Base-by-base conservation (phyloP, 1,140 invertebrate genomes). In the Drosophila littoralis region DNA sequence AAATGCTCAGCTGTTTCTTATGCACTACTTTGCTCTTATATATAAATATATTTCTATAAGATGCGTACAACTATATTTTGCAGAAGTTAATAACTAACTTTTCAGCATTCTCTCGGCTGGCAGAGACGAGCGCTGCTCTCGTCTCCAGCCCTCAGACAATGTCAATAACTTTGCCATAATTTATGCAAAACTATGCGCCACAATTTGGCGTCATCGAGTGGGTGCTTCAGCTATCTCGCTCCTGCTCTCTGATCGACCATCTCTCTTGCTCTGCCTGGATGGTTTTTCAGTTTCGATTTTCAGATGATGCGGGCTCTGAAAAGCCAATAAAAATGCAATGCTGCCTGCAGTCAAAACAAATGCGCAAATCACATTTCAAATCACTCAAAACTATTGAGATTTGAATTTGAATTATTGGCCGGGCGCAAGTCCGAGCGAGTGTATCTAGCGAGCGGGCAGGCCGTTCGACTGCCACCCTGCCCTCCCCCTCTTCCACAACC, bases 401-500 rank as follows among this genome's bases (percentile, higher is more conserved):
- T 84, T 75, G 77, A 79, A 89, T 84, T 89, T 89, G 84, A 89
- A 89, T 90, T 89, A 89, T 89, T 88, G 74, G 80, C 79, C 67
- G 57, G 67, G 70, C 73, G 45, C 22, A 36, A 61, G 57, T 59
- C 42, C 13, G n/a, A 57, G 13, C 7, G 42, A 52, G 48, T 52
- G 13, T 40, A 38, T 54, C 61, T 35, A 15, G 12, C 12, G n/a
- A 42, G 12, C 7, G 7, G 6, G 22, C 22, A 28, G 22, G 22
- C 22, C 22, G 22, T 28, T 28, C 22, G 36, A 12, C 36, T 38
- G 40, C 12, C 40, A 38, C 22, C 22, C 22, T 28, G 22, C 4
- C 22, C 22, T 3, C 22, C 2, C 4, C 22, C 22, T 0, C 4
- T 3, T 28, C 22, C 0, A 3, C 22, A 5, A 5, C 4, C 22